A percentile compares a stretch with the other conserved stretches of the same genome.
Evolutionary conservation across 1,140 invertebrate species (phyloP).

Genomic region (Drosophila biarmipes): DNA sequence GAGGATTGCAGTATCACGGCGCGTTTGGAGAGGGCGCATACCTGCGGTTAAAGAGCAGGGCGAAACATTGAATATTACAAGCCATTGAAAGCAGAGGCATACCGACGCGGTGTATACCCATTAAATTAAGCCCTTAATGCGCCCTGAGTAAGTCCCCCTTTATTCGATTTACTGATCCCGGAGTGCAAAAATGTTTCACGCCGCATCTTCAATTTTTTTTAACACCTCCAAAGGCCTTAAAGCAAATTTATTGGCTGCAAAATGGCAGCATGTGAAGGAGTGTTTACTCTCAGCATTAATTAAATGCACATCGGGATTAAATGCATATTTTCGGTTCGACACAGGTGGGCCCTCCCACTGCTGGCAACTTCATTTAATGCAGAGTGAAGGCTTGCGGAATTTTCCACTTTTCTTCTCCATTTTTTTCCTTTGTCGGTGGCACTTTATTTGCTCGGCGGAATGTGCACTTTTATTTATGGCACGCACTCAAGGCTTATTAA

Average conservation of each 20-base stretch:
- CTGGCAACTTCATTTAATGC: slow-evolving; percentile 25
- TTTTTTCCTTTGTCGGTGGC: slow-evolving; percentile 8
- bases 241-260: slow-evolving; percentile 71
- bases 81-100: not conserved
- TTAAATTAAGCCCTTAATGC: not conserved
- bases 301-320: slow-evolving; percentile 72
- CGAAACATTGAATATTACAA: slow-evolving; percentile 30
- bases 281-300: slow-evolving; percentile 74
- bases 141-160: slow-evolving; percentile 1
- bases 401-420: slow-evolving; percentile 3
- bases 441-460: slow-evolving; percentile 58
- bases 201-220: slow-evolving; percentile 44
- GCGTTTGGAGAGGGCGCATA: slow-evolving; percentile 90
- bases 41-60: slow-evolving; percentile 72
- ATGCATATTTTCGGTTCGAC: slow-evolving; percentile 59
- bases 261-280: slow-evolving; percentile 39
- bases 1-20: slow-evolving; percentile 84
- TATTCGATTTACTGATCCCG: not conserved
- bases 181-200: slow-evolving; percentile 36
- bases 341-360: slow-evolving; percentile 22
- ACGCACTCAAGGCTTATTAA: slow-evolving; percentile 64
- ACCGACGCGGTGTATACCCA: not conserved
- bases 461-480: slow-evolving; percentile 56
- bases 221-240: slow-evolving; percentile 45
- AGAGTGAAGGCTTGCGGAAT: slow-evolving; percentile 11